A percentile compares a stretch with the other conserved stretches of the same genome.
Evolutionary conservation across 2,797 vertebrate species (phyloP).

Genomic region (Acanthiza pusilla): DNA sequence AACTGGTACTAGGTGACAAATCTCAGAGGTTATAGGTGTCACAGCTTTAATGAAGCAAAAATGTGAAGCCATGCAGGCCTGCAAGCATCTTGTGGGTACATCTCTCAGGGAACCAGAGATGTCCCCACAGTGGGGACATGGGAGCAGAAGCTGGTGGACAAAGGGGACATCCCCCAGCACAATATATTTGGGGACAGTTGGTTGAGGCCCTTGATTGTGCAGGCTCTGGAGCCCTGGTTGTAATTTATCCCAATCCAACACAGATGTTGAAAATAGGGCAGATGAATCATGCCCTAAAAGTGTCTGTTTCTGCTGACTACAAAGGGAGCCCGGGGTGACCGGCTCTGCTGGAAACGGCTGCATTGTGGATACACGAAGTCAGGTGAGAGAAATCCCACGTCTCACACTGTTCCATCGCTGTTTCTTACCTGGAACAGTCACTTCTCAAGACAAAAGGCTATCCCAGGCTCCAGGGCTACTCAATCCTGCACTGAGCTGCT

Average conservation of each 20-base stretch:
- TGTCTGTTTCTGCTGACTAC: slow-evolving; percentile 39
- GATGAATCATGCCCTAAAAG: slow-evolving; percentile 54
- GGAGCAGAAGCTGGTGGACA: background rate
- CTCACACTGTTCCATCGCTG: background rate
- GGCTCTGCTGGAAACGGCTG: background rate
- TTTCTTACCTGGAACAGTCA: slow-evolving; percentile 14
- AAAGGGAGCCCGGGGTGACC: slow-evolving; percentile 25
- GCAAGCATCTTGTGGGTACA: background rate
- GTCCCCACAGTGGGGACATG: background rate
- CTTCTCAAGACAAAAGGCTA: slow-evolving; percentile 12
- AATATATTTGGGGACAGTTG: background rate
- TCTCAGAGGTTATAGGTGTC: background rate
- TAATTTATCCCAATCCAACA: background rate
- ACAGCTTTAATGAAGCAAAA: background rate
- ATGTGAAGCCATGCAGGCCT: background rate
- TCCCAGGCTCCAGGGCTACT: background rate
- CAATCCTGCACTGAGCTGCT: background rate
- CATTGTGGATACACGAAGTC: background rate
- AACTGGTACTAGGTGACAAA: background rate
- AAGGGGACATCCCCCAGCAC: background rate
- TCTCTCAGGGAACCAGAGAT: background rate
- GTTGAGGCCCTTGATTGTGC: background rate
- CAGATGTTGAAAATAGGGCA: slow-evolving; percentile 47
- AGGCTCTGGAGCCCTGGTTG: background rate
- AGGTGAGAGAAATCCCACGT: slow-evolving; percentile 48